Conservation (phyloP, 2,113 vertebrate species). For the Ammodytes marinus region DNA sequence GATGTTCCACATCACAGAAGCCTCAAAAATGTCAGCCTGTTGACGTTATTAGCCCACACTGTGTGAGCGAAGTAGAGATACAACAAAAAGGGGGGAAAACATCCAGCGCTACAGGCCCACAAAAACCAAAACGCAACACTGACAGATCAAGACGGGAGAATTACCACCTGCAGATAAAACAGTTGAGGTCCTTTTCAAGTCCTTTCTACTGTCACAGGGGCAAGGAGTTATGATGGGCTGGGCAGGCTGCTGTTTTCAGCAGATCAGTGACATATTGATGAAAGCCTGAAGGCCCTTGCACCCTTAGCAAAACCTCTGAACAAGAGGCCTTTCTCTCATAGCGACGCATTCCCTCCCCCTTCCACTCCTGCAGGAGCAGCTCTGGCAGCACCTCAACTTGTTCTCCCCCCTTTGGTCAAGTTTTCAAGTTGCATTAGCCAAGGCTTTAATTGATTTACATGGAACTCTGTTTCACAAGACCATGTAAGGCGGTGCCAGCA, state of each 20-base stretch:
- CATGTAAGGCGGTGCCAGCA: slow-evolving; percentile 78
- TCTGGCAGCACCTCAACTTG: slow-evolving; percentile 55
- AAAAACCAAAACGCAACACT: slow-evolving; percentile 31
- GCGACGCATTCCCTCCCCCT: slow-evolving; percentile 26
- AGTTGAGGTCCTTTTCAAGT: slow-evolving; percentile 33
- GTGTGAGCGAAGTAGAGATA: slow-evolving; percentile 4
- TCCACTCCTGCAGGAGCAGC: slow-evolving; percentile 36
- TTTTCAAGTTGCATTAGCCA: slow-evolving; percentile 49
- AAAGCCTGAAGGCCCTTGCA: slow-evolving; percentile 68
- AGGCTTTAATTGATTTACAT: slow-evolving; percentile 75
- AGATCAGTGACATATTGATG: slow-evolving; percentile 70
- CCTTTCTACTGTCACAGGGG: slow-evolving; percentile 35
- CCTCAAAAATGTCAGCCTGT: slow-evolving; percentile 46
- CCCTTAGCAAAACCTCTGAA: slow-evolving; percentile 53
- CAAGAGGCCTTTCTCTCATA: slow-evolving; percentile 62
- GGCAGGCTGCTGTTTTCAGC: slow-evolving; percentile 59
- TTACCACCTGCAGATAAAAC: slow-evolving; percentile 62
- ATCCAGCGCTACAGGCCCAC: slow-evolving; percentile 11
- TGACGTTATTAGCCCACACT: slow-evolving; percentile 19
- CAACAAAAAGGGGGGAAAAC: slow-evolving; percentile 26
- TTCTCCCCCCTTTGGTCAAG: slow-evolving; percentile 47
- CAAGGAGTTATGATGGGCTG: slow-evolving; percentile 34
- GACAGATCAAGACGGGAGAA: slow-evolving; percentile 46
- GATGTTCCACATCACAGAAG: slow-evolving; percentile 51
- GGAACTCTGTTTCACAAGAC: slow-evolving; percentile 56